Conservation (phyloP, 2,888 invertebrate species). For the Adineta ricciae region DNA sequence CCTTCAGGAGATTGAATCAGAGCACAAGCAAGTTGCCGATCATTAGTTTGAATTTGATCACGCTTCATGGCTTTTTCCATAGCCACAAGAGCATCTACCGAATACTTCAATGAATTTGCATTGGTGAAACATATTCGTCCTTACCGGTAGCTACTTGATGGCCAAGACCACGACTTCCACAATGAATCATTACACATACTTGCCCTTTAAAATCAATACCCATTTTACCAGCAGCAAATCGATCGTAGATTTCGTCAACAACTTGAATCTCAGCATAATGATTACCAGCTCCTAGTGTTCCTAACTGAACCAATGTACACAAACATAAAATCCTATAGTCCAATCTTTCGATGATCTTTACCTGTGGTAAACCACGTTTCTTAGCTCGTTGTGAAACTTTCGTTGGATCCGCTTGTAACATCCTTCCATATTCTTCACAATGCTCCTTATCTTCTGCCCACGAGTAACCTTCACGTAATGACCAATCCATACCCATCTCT, state of each 20-base stretch:
- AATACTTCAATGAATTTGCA: neutral
- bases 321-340: too few species aligned
- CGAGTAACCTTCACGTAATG: slow-evolving; percentile 83
- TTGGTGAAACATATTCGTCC: slow-evolving; percentile 36
- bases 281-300: slow-evolving; percentile 91
- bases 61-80: slow-evolving; percentile 99
- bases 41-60: slow-evolving; percentile 88
- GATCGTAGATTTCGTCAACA: slow-evolving; percentile 93
- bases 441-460: slow-evolving; percentile 99
- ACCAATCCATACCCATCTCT: slow-evolving; percentile 99
- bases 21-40: slow-evolving; percentile 92
- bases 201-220: slow-evolving; percentile 80
- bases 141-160: slow-evolving; percentile 66
- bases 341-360: neutral
- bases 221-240: slow-evolving; percentile 94
- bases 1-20: slow-evolving; percentile 70
- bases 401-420: slow-evolving; percentile 93
- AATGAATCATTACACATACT: slow-evolving; percentile 96
- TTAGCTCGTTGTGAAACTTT: slow-evolving; percentile 71
- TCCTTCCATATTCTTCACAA: slow-evolving; percentile 96
- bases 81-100: slow-evolving; percentile 76
- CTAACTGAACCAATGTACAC: slow-evolving; percentile 56
- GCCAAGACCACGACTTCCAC: slow-evolving; percentile 93
- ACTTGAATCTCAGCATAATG: slow-evolving; percentile 99
- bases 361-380: slow-evolving; percentile 84